Evolutionary conservation across 37 sponge, comb jelly and placozoan species (phyloP), one percentile per base, ranked within the genome.

Genomic region (Petrosia ficiformis): DNA sequence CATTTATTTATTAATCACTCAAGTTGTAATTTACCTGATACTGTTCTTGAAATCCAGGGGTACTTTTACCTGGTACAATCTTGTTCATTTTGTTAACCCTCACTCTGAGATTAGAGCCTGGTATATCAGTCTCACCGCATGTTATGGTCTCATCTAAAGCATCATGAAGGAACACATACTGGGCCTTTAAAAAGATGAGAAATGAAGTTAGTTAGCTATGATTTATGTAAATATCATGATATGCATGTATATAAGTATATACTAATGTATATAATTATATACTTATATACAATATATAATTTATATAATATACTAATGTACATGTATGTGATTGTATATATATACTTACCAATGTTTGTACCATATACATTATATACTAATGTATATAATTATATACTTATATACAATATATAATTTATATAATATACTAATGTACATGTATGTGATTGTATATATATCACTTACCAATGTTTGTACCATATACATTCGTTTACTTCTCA

Each of bases 91-190:
- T 57, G 44, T 60, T 68, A 14, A 94, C 70, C 36, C 59, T 60
- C 0, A 31, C 54, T 43, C 81, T 73, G 35, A 91, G 44, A 26
- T 75, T 58, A 32, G 48, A 16, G 16, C 78, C 59, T 0, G 65
- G 39, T 8, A 91, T 74, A 43, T 63, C 69, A 10, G 96, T 95
- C 41, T 95, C 90, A 24, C 93, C 93, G 82, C 96, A 93, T 0
- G 78, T 82, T 59, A 92, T 85, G 67, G 84, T 68, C 66, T 95
- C 96, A 24, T 81, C 77, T 60, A 95, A 76, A 67, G 96, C 96
- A 82, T 95, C 93, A 64, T 95, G 93, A 65, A 90, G 86, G 82
- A 95, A 95, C 77, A 95, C 79, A 66, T 89, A 95, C 80, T 95
- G 96, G 22, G 59, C 86, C 96, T 95, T 54, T 0, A 35, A 10